These are phyloP conservation scores for Calliphora vomitoria DNA, from an alignment of 2,888 invertebrate species.

Conservation along the genomic window DNA sequence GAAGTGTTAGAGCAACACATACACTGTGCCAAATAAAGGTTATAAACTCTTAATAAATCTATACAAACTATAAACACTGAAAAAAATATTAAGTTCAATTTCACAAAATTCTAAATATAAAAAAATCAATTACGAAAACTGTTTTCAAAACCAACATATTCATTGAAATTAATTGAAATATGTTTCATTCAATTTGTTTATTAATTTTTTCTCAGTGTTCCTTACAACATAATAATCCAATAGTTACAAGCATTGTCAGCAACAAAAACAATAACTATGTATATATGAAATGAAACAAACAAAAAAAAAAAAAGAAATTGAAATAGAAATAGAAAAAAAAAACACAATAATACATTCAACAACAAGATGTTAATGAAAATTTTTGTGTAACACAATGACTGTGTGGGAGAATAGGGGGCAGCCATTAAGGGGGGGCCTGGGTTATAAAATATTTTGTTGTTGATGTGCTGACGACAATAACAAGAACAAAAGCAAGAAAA, in stretches of 20 bases:
- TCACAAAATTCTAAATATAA: neutral
- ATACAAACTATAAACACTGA: neutral
- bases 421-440: neutral
- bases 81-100: neutral
- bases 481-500: constrained; percentile 19
- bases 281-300: constrained; percentile 1
- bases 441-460: neutral
- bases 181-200: neutral
- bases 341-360: constrained; percentile 21
- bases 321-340: constrained; percentile 1
- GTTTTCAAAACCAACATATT: too few species aligned
- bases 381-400: neutral
- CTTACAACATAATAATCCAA: constrained; percentile 34
- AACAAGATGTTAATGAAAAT: constrained; percentile 52
- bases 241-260: constrained; percentile 35
- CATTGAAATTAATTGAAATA: too few species aligned
- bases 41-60: too few species aligned
- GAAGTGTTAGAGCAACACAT: neutral
- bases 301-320: constrained; percentile 28
- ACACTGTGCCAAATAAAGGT: neutral
- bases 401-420: neutral
- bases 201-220: constrained; percentile 16
- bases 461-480: constrained; percentile 11
- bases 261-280: constrained; percentile 27
- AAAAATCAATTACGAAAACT: too few species aligned